phyloP scores from a whole-genome alignment of 2,113 vertebrate species.

The Leptobrachium ailaonicum region DNA sequence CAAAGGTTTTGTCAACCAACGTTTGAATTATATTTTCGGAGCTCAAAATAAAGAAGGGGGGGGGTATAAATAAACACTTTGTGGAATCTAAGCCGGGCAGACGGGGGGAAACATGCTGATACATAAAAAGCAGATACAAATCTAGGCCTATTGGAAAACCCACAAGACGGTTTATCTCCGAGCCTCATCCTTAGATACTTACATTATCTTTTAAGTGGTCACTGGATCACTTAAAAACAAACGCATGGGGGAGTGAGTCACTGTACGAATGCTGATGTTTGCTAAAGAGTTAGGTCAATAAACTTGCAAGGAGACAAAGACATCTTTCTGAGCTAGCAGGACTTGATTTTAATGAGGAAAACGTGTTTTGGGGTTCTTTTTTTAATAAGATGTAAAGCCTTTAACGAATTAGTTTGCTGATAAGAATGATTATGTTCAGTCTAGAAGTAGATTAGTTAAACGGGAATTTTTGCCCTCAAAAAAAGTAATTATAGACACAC shows the following conservation, averaged over 20 bases:
- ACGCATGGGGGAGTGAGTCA: constrained; percentile 28
- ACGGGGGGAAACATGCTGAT: background rate
- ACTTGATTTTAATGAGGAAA: constrained; percentile 2
- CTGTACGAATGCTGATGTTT: constrained; percentile 18
- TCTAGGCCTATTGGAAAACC: constrained; percentile 11
- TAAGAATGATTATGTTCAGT: too few species aligned
- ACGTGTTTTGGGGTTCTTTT: background rate
- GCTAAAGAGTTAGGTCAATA: constrained; percentile 28
- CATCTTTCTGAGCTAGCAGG: background rate
- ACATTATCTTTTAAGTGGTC: constrained; percentile 46
- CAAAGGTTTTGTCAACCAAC: background rate
- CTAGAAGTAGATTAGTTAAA: too few species aligned
- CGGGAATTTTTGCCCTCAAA: too few species aligned
- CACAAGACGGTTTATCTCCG: background rate
- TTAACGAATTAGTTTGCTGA: too few species aligned
- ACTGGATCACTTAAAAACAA: constrained; percentile 26
- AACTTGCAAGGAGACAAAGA: background rate
- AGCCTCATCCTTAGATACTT: constrained; percentile 6
- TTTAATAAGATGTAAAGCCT: background rate
- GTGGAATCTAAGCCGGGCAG: background rate
- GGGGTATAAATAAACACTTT: constrained; percentile 14
- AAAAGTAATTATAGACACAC: too few species aligned
- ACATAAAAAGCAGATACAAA: constrained; percentile 7
- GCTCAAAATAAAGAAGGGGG: background rate
- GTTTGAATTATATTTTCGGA: background rate